phyloP scores from a whole-genome alignment of 2,113 vertebrate genomes.

The Carassius auratus region DNA sequence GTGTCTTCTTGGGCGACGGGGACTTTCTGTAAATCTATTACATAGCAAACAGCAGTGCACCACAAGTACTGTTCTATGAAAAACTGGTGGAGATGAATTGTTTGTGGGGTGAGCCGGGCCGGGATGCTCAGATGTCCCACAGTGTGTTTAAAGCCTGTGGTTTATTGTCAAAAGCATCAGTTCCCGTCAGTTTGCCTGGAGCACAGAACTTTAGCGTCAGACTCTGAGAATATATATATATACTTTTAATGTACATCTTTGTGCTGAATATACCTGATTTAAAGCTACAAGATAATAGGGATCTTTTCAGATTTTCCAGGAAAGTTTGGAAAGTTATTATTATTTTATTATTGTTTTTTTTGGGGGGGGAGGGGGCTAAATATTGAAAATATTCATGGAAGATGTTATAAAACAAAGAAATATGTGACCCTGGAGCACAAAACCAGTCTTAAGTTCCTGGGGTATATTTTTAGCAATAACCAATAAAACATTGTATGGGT shows the following conservation, averaged over 20 bases:
- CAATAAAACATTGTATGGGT: no score
- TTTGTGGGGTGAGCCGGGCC: neutral
- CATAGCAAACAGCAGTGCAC: slow-evolving; percentile 40
- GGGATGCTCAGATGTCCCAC: slow-evolving; percentile 14
- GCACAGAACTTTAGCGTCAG: neutral
- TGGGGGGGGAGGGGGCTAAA: neutral
- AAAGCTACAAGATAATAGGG: neutral
- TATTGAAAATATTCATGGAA: neutral
- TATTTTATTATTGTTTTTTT: neutral
- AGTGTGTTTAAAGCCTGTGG: slow-evolving; percentile 34
- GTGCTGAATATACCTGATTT: neutral
- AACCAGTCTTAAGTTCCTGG: no score
- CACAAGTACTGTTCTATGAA: slow-evolving; percentile 44
- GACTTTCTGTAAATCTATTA: slow-evolving; percentile 40
- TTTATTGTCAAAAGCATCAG: slow-evolving; percentile 41
- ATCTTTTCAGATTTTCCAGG: neutral
- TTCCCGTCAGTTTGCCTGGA: slow-evolving; percentile 26
- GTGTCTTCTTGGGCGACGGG: slow-evolving; percentile 21
- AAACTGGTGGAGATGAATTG: neutral
- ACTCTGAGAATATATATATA: neutral
- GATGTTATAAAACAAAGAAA: neutral
- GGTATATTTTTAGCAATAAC: no score
- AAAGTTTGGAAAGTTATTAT: neutral
- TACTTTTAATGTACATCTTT: neutral
- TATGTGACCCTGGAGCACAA: neutral